Percentiles rank a stretch among this genome's conserved stretches.
Conservation (phyloP, 2,797 vertebrate species). For the Champsocephalus esox region DNA sequence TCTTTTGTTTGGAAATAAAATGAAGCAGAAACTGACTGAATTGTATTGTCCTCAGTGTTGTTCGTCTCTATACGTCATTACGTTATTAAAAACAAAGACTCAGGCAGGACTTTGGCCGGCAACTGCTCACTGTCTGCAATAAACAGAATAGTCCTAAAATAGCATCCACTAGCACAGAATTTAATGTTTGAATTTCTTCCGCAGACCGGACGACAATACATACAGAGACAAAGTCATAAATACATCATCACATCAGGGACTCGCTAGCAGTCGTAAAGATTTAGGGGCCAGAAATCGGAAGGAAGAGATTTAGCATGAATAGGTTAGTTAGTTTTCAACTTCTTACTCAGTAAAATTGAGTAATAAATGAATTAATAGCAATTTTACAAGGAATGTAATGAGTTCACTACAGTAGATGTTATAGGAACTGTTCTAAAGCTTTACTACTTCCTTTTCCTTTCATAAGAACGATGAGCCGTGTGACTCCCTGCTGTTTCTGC, state of each 20-base stretch:
- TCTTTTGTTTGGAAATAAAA: constrained; percentile 24
- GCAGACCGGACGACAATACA: constrained; percentile 27
- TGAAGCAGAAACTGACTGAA: constrained; percentile 11
- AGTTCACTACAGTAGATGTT: constrained; percentile 8
- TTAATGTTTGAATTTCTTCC: constrained; percentile 1
- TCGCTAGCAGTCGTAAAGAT: background rate
- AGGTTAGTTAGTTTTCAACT: constrained; percentile 3
- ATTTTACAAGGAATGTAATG: constrained; percentile 46
- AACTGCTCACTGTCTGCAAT: constrained; percentile 20
- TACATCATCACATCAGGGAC: constrained; percentile 13
- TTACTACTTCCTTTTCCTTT: constrained; percentile 68
- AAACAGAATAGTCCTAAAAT: constrained; percentile 51
- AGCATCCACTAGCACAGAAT: constrained; percentile 33
- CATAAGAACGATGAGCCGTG: background rate
- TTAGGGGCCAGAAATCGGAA: background rate
- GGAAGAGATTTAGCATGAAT: background rate
- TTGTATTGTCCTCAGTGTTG: background rate
- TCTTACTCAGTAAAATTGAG: background rate
- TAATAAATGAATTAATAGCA: background rate
- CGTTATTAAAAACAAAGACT: constrained; percentile 8
- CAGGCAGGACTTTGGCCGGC: constrained; percentile 1
- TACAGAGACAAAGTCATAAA: constrained; percentile 35
- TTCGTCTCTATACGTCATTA: background rate
- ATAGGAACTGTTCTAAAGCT: constrained; percentile 41
- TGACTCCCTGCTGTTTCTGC: too few relatives aligned